Evolutionary conservation across 2,113 vertebrate genomes (phyloP).

Genomic region (Ochotona curzoniae): DNA sequence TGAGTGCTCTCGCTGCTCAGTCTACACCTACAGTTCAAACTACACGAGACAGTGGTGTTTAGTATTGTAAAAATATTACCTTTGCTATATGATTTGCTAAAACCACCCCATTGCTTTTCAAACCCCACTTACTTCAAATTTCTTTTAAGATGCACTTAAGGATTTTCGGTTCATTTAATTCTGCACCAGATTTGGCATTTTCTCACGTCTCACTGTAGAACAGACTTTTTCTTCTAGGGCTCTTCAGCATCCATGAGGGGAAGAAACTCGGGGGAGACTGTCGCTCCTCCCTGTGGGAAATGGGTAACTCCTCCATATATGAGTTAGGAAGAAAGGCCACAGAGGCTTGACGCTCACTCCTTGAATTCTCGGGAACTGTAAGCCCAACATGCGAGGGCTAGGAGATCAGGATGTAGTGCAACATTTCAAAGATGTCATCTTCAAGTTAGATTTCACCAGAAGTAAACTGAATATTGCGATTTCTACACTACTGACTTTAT

Average conservation of each 20-base stretch:
- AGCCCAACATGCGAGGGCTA: not conserved
- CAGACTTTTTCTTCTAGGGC: not conserved
- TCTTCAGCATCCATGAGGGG: not conserved
- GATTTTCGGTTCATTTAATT: not conserved
- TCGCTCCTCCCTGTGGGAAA: not conserved
- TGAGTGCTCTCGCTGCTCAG: not conserved
- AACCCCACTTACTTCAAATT: not conserved
- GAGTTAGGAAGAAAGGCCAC: fast-evolving
- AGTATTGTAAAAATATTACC: not conserved
- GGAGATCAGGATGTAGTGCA: fast-evolving
- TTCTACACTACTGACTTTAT: not conserved
- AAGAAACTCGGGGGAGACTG: not conserved
- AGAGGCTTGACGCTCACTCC: not conserved
- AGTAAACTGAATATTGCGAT: not conserved
- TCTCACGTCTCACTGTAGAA: not conserved
- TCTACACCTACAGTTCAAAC: not conserved
- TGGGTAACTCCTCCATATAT: not conserved
- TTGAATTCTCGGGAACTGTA: not conserved
- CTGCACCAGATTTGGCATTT: not conserved
- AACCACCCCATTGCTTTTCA: too few relatives aligned
- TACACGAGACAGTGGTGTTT: not conserved
- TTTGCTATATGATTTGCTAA: not conserved
- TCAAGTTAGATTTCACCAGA: not conserved
- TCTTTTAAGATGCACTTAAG: not conserved
- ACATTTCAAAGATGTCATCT: not conserved